Conservation (phyloP, 2,888 invertebrate genomes). For the Meteorus cinctellus region DNA sequence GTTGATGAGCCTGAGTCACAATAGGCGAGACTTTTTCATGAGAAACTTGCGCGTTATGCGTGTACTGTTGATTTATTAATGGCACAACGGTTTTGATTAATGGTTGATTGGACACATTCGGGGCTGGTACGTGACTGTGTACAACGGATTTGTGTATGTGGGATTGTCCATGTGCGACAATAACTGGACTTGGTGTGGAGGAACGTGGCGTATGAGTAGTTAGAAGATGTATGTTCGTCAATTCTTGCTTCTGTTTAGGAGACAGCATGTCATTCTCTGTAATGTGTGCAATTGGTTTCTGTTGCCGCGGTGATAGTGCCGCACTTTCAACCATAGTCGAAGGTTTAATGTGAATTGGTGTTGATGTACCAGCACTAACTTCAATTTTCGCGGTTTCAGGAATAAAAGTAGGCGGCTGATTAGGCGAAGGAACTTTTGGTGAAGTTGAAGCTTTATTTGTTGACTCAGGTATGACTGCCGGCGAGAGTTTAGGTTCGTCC, state of each 20-base stretch:
- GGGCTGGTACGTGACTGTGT: conserved; percentile 56
- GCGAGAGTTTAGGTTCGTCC: conserved; percentile 69
- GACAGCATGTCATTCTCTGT: conserved; percentile 57
- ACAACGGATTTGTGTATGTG: conserved; percentile 63
- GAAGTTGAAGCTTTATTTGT: conserved; percentile 70
- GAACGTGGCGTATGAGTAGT: conserved; percentile 79
- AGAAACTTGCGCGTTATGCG: conserved; percentile 45
- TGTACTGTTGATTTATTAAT: conserved; percentile 58
- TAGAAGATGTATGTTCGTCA: conserved; percentile 78
- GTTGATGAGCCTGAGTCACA: conserved; percentile 42
- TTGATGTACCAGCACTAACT: conserved; percentile 63
- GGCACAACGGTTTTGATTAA: conserved; percentile 67
- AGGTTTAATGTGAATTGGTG: conserved; percentile 60
- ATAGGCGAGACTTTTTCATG: conserved; percentile 53
- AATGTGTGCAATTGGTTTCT: conserved; percentile 55
- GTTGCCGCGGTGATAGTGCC: conserved; percentile 58
- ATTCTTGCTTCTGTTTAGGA: conserved; percentile 67
- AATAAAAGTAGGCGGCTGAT: conserved; percentile 71
- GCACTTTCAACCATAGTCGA: conserved; percentile 53
- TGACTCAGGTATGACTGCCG: conserved; percentile 67
- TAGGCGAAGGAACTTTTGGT: conserved; percentile 71
- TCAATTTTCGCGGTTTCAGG: conserved; percentile 72
- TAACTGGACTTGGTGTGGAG: conserved; percentile 74
- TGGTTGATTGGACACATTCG: conserved; percentile 57
- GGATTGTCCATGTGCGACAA: conserved; percentile 70